A percentile compares a stretch with the other conserved stretches of the same genome.
Conservation (phyloP, 2,888 invertebrate genomes). For the Acanthosoma haemorrhoidale region DNA sequence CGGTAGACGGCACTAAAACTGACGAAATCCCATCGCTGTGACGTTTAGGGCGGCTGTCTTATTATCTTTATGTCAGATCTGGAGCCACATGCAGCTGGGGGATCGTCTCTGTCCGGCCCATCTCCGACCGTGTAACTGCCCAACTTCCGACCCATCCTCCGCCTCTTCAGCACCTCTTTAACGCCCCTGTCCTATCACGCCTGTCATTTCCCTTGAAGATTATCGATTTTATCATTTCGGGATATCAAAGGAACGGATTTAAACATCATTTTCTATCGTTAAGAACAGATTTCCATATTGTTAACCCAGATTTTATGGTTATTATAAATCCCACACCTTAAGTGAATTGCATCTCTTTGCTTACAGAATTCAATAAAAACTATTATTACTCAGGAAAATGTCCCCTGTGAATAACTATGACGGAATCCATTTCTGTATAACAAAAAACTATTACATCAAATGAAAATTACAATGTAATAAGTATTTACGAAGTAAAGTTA, state of each 20-base stretch:
- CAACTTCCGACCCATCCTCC: background rate
- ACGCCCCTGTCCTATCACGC: background rate
- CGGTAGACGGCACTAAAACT: constrained; percentile 11
- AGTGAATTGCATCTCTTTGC: background rate
- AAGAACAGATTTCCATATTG: background rate
- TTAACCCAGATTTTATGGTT: background rate
- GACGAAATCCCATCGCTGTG: background rate
- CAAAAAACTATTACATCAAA: no score
- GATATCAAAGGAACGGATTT: background rate
- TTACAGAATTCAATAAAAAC: background rate
- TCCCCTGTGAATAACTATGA: no score
- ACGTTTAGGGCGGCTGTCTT: constrained; percentile 11
- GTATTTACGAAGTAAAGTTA: no score
- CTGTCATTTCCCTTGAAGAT: no score
- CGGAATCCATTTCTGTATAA: no score
- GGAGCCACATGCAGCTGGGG: no score
- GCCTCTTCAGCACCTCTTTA: background rate
- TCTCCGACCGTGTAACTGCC: no score
- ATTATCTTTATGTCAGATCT: constrained; percentile 12
- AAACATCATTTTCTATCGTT: background rate
- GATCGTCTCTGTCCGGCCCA: no score
- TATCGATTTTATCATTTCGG: background rate
- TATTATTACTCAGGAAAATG: background rate
- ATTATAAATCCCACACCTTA: background rate
- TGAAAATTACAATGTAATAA: no score